Base-by-base conservation (phyloP, 1,140 invertebrate genomes). In the Aphelinus certus region DNA sequence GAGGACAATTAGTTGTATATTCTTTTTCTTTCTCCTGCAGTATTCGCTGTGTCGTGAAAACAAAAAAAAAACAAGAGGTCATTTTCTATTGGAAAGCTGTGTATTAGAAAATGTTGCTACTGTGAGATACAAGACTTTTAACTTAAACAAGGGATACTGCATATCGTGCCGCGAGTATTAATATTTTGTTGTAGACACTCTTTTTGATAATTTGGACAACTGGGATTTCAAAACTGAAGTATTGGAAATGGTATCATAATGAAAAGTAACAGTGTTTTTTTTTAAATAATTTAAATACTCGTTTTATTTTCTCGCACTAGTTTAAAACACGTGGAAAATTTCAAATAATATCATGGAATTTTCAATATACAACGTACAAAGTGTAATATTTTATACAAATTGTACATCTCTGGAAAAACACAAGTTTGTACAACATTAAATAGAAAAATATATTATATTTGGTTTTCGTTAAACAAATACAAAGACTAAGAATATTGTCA, bases 381-480 rank as follows among this genome's bases (percentile, higher is more conserved):
- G 26, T 67, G 42, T 71, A 61, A 76, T 71, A 49, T 76, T 76
- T 76, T 72, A 76, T 76, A 71, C 58, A 76, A 71, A 72, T 62
- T 76, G 75, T 76, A 76, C 69, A 76, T 61, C 61, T 71, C 51
- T 60, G 47, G 56, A 75, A 49, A 71, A 75, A 60, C 61, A 48
- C 74, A 75, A 58, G 74, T 71, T 75, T 75, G 68, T 71, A 71
- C 68, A 71, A 61, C 45, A 71, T 66, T 76, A 71, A 62, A 67
- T 72, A 72, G 49, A 68, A 76, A 76, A 71, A 72, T 75, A 76
- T 76, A 71, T 67, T 55, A 65, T 56, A 66, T 72, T 71, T 63
- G 73, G 61, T 75, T 66, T 53, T 75, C 65, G 68, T 71, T 71
- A 66, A 75, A 71, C 57, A 75, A 75, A 65, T 71, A 71, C 42